phyloP scores from a whole-genome alignment of 2,888 invertebrate species.

The Tribolium freemani region DNA sequence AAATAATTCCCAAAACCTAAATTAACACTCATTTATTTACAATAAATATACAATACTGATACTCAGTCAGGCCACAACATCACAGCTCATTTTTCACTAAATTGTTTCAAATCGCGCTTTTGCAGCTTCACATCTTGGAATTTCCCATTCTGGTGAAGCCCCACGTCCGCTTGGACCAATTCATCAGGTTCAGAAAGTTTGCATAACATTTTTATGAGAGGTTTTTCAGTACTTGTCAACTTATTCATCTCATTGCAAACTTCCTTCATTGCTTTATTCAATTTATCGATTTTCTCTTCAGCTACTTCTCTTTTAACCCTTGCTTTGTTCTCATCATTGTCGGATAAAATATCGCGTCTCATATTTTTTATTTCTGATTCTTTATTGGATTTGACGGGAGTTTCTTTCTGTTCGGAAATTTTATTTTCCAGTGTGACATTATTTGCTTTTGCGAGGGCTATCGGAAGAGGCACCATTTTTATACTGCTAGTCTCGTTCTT shows the following conservation, averaged over 20 bases:
- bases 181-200: conserved; percentile 37
- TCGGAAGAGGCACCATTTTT: conserved; percentile 33
- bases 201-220: conserved; percentile 39
- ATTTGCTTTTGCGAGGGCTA: conserved; percentile 33
- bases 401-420: conserved; percentile 14
- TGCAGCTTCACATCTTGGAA: conserved; percentile 17
- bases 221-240: conserved; percentile 31
- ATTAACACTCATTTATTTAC: not conserved
- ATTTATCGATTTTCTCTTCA: conserved; percentile 5
- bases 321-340: conserved; percentile 1
- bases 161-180: conserved; percentile 17
- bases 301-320: conserved; percentile 23
- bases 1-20: no score
- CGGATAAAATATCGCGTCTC: conserved; percentile 50
- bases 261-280: conserved; percentile 24
- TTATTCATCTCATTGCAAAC: conserved; percentile 30
- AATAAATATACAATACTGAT: conserved; percentile 10
- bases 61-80: conserved; percentile 11
- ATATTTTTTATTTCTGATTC: conserved; percentile 39
- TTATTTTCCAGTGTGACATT: conserved; percentile 29
- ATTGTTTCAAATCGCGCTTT: conserved; percentile 17
- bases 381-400: not conserved
- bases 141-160: not conserved
- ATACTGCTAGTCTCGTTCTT: conserved; percentile 7
- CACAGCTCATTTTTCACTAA: conserved; percentile 18